Base-by-base conservation (phyloP, 2,888 invertebrate species). In the Coelinius sp. region DNA sequence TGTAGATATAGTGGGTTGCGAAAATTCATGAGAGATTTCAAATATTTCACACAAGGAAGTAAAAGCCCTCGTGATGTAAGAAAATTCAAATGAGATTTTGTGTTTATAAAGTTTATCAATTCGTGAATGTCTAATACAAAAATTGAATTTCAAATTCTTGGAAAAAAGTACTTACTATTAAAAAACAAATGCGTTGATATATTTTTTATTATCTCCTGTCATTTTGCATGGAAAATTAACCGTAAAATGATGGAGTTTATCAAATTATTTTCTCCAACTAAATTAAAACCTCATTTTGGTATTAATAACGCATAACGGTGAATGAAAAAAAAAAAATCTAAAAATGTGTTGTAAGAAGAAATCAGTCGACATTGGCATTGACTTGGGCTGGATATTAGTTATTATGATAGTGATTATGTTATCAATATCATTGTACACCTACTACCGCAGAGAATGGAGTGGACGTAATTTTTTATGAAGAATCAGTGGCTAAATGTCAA, bases 301-400 rank as follows among this genome's bases (percentile, higher is more conserved):
- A 44, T 1, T 44, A 17, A 44, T 44, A 24, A 65, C 25, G n/a
- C 10, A 7, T 65, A 17, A 31, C 20, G 14, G n/a, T 25, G 5
- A 46, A 25, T 35, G 10, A 25, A 17, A 17, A 31, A 25, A 25
- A 53, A n/a, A 49, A 20, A 20, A n/a, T 6, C 4, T 6, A 35
- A 56, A 17, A 59, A 59, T 59, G 59, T 59, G 59, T 31, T 59
- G 59, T 22, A 27, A 59, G 20, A 31, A 17, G 6, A 59, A 35
- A 10, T 10, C 27, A 7, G 25, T 25, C 4, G 59, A 59, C 35
- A 31, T 59, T 65, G 31, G 27, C 24, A 56, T 68, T 38, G 68
- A 68, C 17, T 25, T 68, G 38, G 68, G 68, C 24, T 68, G 68
- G 68, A 41, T 68, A 41, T 44, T 68, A 10, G 41, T 17, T 14